Conservation (phyloP, 2,888 invertebrate genomes). For the Torymus tubicola region DNA sequence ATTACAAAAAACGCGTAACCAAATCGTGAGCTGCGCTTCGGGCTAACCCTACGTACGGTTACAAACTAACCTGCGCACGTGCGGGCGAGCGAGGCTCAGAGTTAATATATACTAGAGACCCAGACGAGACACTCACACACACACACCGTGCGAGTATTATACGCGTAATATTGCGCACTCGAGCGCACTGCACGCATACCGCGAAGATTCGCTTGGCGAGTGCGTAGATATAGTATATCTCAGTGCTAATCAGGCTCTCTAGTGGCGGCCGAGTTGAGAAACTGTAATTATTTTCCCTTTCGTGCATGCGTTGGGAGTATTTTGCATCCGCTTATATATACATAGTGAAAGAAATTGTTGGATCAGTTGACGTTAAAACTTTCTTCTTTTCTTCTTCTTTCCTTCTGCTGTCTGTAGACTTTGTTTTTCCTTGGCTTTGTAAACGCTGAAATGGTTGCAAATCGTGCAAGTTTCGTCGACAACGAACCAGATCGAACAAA, state of each 20-base stretch:
- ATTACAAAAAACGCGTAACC: too few species aligned
- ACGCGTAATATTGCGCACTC: conserved; percentile 36
- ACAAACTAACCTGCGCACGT: too few species aligned
- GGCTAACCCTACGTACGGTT: too few species aligned
- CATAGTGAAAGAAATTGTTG: too few species aligned
- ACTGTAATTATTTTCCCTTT: conserved; percentile 24
- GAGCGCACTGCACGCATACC: background rate
- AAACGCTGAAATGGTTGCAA: conserved; percentile 76
- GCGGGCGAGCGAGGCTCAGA: too few species aligned
- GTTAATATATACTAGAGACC: too few species aligned
- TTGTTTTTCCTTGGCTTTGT: background rate
- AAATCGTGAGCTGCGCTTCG: too few species aligned
- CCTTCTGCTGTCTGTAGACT: background rate
- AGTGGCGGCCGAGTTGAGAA: background rate
- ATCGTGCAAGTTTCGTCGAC: conserved; percentile 98
- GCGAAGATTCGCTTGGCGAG: conserved; percentile 22
- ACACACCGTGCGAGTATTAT: background rate
- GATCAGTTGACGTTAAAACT: background rate
- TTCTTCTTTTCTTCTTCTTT: background rate
- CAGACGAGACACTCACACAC: too few species aligned
- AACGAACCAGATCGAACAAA: conserved; percentile 87
- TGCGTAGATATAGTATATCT: background rate
- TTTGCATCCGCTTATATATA: too few species aligned
- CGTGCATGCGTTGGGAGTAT: too few species aligned
- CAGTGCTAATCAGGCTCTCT: conserved; percentile 11